These are phyloP conservation scores for Microtus oregoni DNA, from an alignment of 2,113 vertebrate genomes.

Conservation along the genomic window DNA sequence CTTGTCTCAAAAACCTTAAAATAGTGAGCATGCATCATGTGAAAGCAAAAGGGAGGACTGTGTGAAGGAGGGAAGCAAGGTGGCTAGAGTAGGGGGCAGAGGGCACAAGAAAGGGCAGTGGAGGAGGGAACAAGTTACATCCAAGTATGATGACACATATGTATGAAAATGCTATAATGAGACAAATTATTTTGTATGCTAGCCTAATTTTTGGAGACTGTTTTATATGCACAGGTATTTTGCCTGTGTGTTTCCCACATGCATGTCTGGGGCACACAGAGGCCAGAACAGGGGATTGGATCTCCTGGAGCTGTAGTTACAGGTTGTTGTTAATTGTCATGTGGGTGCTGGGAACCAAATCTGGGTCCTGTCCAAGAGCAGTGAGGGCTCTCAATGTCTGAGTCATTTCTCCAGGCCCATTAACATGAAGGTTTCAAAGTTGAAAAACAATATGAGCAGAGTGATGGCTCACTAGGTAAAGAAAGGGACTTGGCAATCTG, in stretches of 20 bases:
- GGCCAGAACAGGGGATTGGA: not conserved
- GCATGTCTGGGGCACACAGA: not conserved
- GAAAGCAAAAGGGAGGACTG: not conserved
- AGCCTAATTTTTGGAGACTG: not conserved
- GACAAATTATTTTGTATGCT: not conserved
- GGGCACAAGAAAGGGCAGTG: not conserved
- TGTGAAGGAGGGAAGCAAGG: not conserved
- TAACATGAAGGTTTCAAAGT: no score
- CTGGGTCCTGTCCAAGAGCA: not conserved
- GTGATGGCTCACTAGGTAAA: no score
- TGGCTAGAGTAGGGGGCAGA: not conserved
- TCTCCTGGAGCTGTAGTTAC: not conserved
- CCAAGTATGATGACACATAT: not conserved
- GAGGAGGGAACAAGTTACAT: not conserved
- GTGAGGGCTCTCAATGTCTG: not conserved
- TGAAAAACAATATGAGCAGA: no score
- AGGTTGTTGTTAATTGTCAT: not conserved
- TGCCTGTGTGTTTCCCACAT: not conserved
- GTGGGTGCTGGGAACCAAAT: not conserved
- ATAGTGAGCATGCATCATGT: not conserved
- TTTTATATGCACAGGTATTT: not conserved
- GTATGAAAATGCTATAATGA: not conserved
- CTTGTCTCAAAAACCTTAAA: not conserved
- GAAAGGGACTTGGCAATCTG: no score
- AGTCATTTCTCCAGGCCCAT: not conserved